Evolutionary conservation across 2,113 vertebrate genomes (phyloP).

Genomic region (rabbit (Oryctolagus cuniculus)): mOryCun1.1 NC_091442.1:82076501-82077000

Average conservation of each 20-base stretch:
- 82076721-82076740: slow-evolving; percentile 65
- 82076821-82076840: slow-evolving; percentile 60
- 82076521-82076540: neutral
- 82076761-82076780: slow-evolving; percentile 56
- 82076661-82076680: slow-evolving; percentile 43
- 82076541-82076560: neutral
- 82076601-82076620: slow-evolving; percentile 23
- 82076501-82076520: neutral
- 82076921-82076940: neutral
- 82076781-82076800: slow-evolving; percentile 54
- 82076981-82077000: neutral
- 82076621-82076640: slow-evolving; percentile 46
- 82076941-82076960: slow-evolving; percentile 45
- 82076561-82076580: neutral
- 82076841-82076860: slow-evolving; percentile 48
- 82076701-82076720: slow-evolving; percentile 50
- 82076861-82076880: slow-evolving; percentile 39
- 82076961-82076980: neutral
- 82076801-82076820: neutral
- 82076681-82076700: slow-evolving; percentile 65
- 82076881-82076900: slow-evolving; percentile 14
- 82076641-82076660: slow-evolving; percentile 53
- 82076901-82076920: slow-evolving; percentile 9
- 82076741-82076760: neutral
- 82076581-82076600: neutral